Conservation (phyloP, 2,797 vertebrate genomes). For the Sebastolobus altivelis region DNA sequence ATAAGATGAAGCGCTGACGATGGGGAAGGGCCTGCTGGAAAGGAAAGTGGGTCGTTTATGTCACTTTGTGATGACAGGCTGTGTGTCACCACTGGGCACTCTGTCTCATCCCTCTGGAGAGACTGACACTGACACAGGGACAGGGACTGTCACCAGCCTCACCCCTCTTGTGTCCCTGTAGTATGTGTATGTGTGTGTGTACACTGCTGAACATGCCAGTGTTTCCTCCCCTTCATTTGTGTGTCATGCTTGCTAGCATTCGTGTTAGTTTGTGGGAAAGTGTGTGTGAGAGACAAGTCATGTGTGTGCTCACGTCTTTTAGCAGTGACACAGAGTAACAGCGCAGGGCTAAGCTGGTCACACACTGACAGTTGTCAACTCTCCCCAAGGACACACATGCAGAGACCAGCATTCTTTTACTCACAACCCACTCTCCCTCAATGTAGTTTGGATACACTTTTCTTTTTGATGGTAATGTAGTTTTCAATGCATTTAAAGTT, state of each 20-base stretch:
- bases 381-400: constrained; percentile 42
- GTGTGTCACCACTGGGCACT: constrained; percentile 65
- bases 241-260: constrained; percentile 46
- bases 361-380: constrained; percentile 73
- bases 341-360: constrained; percentile 52
- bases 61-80: constrained; percentile 76
- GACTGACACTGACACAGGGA: constrained; percentile 69
- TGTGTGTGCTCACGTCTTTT: constrained; percentile 42
- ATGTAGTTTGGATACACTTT: not conserved
- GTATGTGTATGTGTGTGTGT: constrained; percentile 30
- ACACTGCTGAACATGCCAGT: constrained; percentile 18
- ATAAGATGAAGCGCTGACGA: constrained; percentile 10
- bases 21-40: constrained; percentile 12
- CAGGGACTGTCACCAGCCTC: constrained; percentile 67
- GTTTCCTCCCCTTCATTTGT: constrained; percentile 49
- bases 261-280: constrained; percentile 17
- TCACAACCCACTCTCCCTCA: not conserved
- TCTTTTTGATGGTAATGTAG: not conserved
- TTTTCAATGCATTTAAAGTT: constrained; percentile 4
- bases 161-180: constrained; percentile 30
- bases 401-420: constrained; percentile 31
- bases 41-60: constrained; percentile 71
- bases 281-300: constrained; percentile 1
- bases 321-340: constrained; percentile 55
- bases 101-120: constrained; percentile 68